Evolutionary conservation across 2,113 vertebrate species (phyloP).

Genomic region (Cyprinodon brontotheroides): DNA sequence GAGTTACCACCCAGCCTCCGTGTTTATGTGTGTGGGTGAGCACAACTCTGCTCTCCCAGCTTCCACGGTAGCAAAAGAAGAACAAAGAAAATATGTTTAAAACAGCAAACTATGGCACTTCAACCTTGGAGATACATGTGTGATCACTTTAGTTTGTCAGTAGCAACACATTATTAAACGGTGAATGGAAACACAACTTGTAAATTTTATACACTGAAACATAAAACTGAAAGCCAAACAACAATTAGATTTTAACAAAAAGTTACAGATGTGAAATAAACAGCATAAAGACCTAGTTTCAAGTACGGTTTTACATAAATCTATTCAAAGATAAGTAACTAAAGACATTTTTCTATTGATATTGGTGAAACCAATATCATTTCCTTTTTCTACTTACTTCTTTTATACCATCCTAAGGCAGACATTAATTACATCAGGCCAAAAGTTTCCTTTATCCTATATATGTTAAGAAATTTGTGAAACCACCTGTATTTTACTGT

Average conservation of each 20-base stretch:
- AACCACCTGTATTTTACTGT: conserved; percentile 39
- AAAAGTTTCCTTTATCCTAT: conserved; percentile 30
- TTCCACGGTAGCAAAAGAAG: conserved; percentile 71
- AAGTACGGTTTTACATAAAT: conserved; percentile 28
- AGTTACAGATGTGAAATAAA: conserved; percentile 32
- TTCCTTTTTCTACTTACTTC: conserved; percentile 13
- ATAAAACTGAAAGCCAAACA: conserved; percentile 25
- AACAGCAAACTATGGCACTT: conserved; percentile 55
- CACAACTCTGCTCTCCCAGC: conserved; percentile 69
- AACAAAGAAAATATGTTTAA: conserved; percentile 73
- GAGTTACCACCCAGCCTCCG: conserved; percentile 63
- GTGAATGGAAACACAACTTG: conserved; percentile 16
- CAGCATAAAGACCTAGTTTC: conserved; percentile 15
- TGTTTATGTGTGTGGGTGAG: conserved; percentile 55
- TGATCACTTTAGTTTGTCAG: conserved; percentile 70
- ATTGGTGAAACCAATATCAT: neutral
- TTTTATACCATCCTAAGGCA: conserved; percentile 34
- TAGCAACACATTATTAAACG: conserved; percentile 43
- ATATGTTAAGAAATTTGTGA: conserved; percentile 37
- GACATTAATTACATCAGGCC: conserved; percentile 56
- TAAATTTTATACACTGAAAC: neutral
- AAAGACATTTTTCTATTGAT: conserved; percentile 29
- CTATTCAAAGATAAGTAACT: conserved; percentile 24
- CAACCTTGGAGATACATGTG: conserved; percentile 64
- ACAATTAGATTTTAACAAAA: conserved; percentile 36